Evolutionary conservation across 2,113 vertebrate genomes (phyloP).

Genomic region (Silurus glanis): DNA sequence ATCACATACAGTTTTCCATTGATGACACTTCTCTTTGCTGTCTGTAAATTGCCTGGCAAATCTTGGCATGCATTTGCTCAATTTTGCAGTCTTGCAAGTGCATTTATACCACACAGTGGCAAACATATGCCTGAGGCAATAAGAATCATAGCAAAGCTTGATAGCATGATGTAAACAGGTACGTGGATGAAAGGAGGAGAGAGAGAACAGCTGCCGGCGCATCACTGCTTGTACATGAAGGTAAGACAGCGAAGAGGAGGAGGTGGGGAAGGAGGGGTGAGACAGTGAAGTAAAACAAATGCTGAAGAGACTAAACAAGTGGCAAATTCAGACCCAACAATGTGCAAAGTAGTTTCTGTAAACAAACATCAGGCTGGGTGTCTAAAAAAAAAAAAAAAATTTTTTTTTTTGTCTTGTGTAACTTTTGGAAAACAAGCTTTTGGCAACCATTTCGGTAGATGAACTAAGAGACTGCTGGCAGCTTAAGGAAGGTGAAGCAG

Average conservation of each 20-base stretch:
- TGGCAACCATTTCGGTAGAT: conserved; percentile 45
- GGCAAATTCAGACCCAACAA: conserved; percentile 3
- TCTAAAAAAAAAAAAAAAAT: neutral
- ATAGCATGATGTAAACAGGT: conserved; percentile 40
- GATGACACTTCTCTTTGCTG: conserved; percentile 44
- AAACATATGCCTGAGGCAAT: conserved; percentile 45
- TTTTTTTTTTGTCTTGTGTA: neutral
- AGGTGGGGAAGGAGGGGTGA: neutral
- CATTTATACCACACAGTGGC: conserved; percentile 14
- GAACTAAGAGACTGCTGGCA: conserved; percentile 26
- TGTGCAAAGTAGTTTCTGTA: conserved; percentile 11
- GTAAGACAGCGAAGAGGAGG: neutral
- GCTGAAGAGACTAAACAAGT: conserved; percentile 20
- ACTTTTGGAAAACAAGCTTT: conserved; percentile 15
- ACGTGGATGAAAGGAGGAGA: conserved; percentile 16
- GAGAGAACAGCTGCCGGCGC: conserved; percentile 19
- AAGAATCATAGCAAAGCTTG: conserved; percentile 27
- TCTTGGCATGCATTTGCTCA: conserved; percentile 32
- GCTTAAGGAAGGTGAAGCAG: conserved; percentile 40
- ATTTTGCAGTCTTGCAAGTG: conserved; percentile 21
- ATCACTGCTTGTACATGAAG: neutral
- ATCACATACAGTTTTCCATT: conserved; percentile 30
- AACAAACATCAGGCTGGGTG: conserved; percentile 7
- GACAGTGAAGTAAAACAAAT: conserved; percentile 15
- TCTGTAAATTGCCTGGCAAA: conserved; percentile 47